These are phyloP conservation scores for Accipiter virgatus DNA, from an alignment of 2,113 vertebrate genomes.

Conservation along the genomic window DNA sequence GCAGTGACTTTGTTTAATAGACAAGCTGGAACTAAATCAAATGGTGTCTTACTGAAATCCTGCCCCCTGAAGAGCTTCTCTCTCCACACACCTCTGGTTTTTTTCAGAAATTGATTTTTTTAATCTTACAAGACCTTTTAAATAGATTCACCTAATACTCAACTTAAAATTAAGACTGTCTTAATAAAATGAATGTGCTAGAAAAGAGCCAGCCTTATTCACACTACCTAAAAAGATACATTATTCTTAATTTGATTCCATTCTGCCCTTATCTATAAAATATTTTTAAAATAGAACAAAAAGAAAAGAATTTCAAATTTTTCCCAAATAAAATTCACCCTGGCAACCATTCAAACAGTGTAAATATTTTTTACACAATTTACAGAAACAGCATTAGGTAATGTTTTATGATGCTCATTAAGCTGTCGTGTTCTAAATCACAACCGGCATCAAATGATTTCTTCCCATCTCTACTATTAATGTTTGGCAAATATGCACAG, in stretches of 20 bases:
- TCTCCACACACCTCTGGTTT: not conserved
- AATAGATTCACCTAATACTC: not conserved
- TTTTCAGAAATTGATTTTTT: not conserved
- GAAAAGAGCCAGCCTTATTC: not conserved
- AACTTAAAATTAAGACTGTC: not conserved
- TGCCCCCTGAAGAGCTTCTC: not conserved
- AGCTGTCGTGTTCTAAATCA: conserved; percentile 43
- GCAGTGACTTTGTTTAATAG: not conserved
- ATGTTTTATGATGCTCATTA: conserved; percentile 48
- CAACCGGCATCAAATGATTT: not conserved
- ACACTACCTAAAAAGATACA: not conserved
- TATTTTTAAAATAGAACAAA: conserved; percentile 13
- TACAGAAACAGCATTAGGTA: conserved; percentile 7
- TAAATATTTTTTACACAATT: conserved; percentile 36
- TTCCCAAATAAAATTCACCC: conserved; percentile 34
- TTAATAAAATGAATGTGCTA: not conserved
- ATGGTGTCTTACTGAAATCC: not conserved
- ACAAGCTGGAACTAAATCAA: not conserved
- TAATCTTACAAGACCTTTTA: not conserved
- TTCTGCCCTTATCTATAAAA: conserved; percentile 1
- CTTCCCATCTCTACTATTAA: not conserved
- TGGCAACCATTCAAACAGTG: conserved; percentile 17
- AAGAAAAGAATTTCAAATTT: conserved; percentile 9
- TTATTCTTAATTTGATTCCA: conserved; percentile 6
- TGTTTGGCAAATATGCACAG: conserved; percentile 16